Conservation (phyloP, 1,140 invertebrate species). For the Cyphomyrmex costatus region DNA sequence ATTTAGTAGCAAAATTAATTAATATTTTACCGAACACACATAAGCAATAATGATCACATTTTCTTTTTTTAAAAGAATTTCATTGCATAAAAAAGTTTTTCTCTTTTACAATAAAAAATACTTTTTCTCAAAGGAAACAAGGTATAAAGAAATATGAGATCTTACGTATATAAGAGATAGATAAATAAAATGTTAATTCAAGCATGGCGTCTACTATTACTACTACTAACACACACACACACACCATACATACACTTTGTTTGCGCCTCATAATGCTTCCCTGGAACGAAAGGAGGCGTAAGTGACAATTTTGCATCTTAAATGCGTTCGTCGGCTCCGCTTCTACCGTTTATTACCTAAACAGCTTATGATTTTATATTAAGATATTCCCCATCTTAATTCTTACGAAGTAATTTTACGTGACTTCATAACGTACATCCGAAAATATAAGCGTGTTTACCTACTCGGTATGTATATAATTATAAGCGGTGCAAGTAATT, state of each 20-base stretch:
- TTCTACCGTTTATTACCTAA: constrained; percentile 36
- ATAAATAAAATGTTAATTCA: constrained; percentile 55
- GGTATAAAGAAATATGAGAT: not conserved
- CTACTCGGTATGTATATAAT: not conserved
- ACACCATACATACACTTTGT: not conserved
- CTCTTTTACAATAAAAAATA: not conserved
- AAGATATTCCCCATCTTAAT: constrained; percentile 10
- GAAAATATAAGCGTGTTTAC: constrained; percentile 6
- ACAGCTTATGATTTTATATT: constrained; percentile 40
- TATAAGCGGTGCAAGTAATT: not conserved
- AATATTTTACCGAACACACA: not conserved
- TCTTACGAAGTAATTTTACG: not conserved
- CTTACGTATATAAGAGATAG: not conserved
- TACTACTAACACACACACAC: not conserved
- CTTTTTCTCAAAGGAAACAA: not conserved
- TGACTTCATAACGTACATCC: not conserved
- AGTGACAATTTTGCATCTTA: constrained; percentile 55
- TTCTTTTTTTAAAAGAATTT: not conserved
- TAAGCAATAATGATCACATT: not conserved
- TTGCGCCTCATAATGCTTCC: constrained; percentile 8
- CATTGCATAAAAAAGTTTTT: not conserved
- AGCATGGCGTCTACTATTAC: constrained; percentile 11
- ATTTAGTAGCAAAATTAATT: not conserved
- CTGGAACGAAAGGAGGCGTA: constrained; percentile 24
- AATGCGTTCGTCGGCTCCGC: constrained; percentile 5